phyloP scores from a whole-genome alignment of 2,888 invertebrate genomes.

The Endotricha flammealis region DNA sequence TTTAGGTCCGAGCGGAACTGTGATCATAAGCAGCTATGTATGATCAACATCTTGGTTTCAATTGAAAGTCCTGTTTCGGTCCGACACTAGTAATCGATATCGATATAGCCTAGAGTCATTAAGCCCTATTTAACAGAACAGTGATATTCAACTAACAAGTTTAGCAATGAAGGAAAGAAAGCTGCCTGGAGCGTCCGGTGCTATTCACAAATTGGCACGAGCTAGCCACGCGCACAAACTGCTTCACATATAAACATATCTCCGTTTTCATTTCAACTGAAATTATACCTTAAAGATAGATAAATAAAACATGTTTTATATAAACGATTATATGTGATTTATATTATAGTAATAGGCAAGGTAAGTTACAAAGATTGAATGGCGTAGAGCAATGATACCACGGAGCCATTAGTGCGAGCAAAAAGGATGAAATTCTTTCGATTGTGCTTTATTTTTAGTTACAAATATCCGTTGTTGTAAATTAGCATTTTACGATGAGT shows the following conservation, averaged over 20 bases:
- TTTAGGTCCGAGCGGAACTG: too few species aligned
- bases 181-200: constrained; percentile 69
- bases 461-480: constrained; percentile 11
- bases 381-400: constrained; percentile 59
- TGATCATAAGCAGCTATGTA: too few species aligned
- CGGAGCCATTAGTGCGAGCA: constrained; percentile 56
- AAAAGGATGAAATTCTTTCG: constrained; percentile 57
- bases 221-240: constrained; percentile 62
- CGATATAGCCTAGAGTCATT: constrained; percentile 26
- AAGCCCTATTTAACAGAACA: constrained; percentile 53
- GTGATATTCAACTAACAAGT: constrained; percentile 72
- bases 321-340: constrained; percentile 13
- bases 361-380: constrained; percentile 65
- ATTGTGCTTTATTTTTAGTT: constrained; percentile 41
- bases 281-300: constrained; percentile 20
- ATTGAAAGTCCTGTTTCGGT: too few species aligned
- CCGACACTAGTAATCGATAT: too few species aligned
- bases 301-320: constrained; percentile 20
- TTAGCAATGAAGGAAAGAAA: constrained; percentile 74
- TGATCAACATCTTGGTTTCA: too few species aligned
- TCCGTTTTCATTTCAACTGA: constrained; percentile 17
- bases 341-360: constrained; percentile 21
- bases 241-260: constrained; percentile 30
- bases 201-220: constrained; percentile 77
- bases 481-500: neutral